phyloP scores from a whole-genome alignment of 1,140 invertebrate genomes.

The Sinella curviseta region DNA sequence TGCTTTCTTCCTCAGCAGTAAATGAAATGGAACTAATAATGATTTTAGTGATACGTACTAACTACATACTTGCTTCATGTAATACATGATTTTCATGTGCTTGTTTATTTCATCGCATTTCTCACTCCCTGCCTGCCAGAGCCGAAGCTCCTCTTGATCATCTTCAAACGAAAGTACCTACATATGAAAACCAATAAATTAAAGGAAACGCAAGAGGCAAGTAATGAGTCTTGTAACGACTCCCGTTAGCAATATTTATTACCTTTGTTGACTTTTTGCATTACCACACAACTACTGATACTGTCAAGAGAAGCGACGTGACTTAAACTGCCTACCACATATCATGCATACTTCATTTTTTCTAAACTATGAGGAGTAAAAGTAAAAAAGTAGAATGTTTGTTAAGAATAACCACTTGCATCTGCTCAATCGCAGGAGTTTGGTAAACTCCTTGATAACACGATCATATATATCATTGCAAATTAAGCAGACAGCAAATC shows the following conservation, averaged over 20 bases:
- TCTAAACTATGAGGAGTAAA: too few species aligned
- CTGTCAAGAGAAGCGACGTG: neutral
- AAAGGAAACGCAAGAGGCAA: neutral
- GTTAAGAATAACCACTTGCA: too few species aligned
- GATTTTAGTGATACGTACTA: too few species aligned
- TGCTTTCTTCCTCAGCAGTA: neutral
- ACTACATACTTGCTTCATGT: too few species aligned
- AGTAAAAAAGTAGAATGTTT: too few species aligned
- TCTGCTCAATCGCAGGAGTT: too few species aligned
- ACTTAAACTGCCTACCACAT: too few species aligned
- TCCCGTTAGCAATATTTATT: neutral
- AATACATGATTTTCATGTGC: slow-evolving; percentile 1
- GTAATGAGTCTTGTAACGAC: neutral
- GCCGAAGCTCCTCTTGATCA: neutral
- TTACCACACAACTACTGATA: neutral
- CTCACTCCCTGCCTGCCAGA: neutral
- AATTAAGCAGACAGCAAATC: too few species aligned
- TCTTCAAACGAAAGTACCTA: neutral
- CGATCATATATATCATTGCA: too few species aligned
- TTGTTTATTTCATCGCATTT: neutral
- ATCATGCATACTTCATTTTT: too few species aligned
- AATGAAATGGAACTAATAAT: neutral
- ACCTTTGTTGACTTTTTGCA: neutral
- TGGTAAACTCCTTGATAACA: too few species aligned
- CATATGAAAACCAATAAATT: neutral